Conservation (phyloP, 2,113 vertebrate genomes). For the Clarias gariepinus region DNA sequence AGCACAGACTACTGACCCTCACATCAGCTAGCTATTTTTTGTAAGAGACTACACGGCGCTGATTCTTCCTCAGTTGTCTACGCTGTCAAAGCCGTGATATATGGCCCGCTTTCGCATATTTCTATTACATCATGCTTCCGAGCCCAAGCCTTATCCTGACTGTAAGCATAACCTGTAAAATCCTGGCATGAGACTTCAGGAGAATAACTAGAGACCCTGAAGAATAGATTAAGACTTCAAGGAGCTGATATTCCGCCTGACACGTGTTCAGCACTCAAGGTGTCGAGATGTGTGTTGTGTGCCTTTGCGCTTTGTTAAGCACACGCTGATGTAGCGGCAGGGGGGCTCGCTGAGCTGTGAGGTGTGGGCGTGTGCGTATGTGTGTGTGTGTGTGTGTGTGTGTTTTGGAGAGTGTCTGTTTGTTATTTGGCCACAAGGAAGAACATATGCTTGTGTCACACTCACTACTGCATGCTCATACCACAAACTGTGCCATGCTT, state of each 20-base stretch:
- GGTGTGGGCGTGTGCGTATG: conserved; percentile 16
- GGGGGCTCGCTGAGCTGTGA: conserved; percentile 24
- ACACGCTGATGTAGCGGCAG: conserved; percentile 33
- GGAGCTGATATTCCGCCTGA: conserved; percentile 23
- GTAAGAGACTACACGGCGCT: neutral
- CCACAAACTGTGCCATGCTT: conserved; percentile 46
- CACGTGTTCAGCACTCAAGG: conserved; percentile 28
- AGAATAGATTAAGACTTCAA: conserved; percentile 35
- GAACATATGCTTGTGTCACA: conserved; percentile 51
- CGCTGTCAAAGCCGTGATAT: conserved; percentile 19
- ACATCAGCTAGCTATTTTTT: conserved; percentile 31
- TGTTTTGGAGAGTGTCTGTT: neutral
- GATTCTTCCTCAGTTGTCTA: neutral
- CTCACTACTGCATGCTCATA: conserved; percentile 35
- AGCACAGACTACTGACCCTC: conserved; percentile 32
- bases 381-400: conserved; percentile 12
- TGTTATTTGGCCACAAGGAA: conserved; percentile 44
- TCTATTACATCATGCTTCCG: conserved; percentile 22
- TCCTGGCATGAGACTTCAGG: conserved; percentile 14
- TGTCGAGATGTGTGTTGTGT: conserved; percentile 40
- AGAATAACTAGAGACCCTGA: conserved; percentile 21
- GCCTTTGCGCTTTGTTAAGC: conserved; percentile 52
- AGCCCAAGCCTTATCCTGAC: neutral
- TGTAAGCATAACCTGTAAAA: conserved; percentile 4
- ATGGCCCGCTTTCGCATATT: conserved; percentile 17